Evolutionary conservation across 2,113 vertebrate genomes (phyloP).

Genomic region (Xiphophorus hellerii): DNA sequence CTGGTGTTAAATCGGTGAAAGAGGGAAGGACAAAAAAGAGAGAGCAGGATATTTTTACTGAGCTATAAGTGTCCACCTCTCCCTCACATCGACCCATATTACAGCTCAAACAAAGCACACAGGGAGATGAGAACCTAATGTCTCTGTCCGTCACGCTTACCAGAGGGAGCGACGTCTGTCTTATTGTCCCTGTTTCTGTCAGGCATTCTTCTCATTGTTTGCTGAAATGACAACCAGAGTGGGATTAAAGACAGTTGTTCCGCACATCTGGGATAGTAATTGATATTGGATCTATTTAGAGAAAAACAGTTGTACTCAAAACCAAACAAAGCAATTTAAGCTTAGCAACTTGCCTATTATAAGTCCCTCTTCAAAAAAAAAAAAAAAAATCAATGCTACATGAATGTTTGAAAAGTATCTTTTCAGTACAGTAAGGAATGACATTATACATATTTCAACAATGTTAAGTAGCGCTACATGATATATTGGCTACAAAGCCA

Average conservation of each 20-base stretch:
- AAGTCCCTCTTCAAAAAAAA: too few relatives aligned
- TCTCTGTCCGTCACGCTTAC: constrained; percentile 58
- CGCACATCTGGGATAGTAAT: neutral
- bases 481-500: neutral
- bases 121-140: constrained; percentile 40
- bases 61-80: constrained; percentile 72
- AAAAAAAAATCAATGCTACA: too few relatives aligned
- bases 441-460: neutral
- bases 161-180: constrained; percentile 41
- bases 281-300: neutral
- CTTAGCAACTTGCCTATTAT: too few relatives aligned
- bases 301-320: neutral
- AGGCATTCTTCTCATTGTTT: constrained; percentile 14
- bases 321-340: neutral
- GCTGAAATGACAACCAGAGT: constrained; percentile 7
- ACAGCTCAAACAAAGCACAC: constrained; percentile 56
- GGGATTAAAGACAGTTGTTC: neutral
- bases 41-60: constrained; percentile 68
- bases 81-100: constrained; percentile 71
- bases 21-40: constrained; percentile 31
- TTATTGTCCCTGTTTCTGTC: constrained; percentile 41
- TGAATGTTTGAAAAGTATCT: neutral
- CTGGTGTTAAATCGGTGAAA: constrained; percentile 8
- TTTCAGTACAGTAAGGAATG: neutral
- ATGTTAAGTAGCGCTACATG: neutral